phyloP scores from a whole-genome alignment of 2,113 vertebrate genomes.

The Hypomesus transpacificus region DNA sequence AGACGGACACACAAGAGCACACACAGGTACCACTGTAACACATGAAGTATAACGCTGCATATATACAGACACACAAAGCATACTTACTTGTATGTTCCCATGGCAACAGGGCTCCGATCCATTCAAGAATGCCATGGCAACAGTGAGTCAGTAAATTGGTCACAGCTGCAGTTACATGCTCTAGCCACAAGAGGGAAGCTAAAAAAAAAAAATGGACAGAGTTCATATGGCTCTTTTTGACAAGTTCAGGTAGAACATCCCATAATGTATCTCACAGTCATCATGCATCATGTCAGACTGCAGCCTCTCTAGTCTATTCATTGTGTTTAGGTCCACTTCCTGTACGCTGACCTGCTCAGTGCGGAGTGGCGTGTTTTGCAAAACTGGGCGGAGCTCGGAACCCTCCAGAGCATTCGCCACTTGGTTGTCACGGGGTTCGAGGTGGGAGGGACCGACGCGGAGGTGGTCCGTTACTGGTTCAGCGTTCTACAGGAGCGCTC shows the following conservation, averaged over 20 bases:
- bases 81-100: conserved; percentile 64
- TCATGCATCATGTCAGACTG: conserved; percentile 8
- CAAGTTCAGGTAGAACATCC: background rate
- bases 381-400: conserved; percentile 68
- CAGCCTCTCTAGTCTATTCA: background rate
- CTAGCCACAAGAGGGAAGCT: conserved; percentile 63
- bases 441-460: conserved; percentile 64
- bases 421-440: conserved; percentile 70
- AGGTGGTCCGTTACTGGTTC: conserved; percentile 75
- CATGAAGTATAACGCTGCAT: conserved; percentile 9
- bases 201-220: too few species aligned
- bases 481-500: conserved; percentile 63
- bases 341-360: conserved; percentile 70
- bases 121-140: conserved; percentile 71
- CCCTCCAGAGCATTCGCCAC: conserved; percentile 60
- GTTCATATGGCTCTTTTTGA: background rate
- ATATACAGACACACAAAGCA: conserved; percentile 53
- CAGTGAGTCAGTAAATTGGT: conserved; percentile 61
- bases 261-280: background rate
- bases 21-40: background rate
- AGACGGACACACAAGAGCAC: conserved; percentile 15
- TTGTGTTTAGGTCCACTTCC: conserved; percentile 65
- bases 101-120: conserved; percentile 72
- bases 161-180: conserved; percentile 45
- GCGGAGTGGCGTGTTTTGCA: conserved; percentile 74